These are phyloP conservation scores for Tipula unca DNA, from an alignment of 2,888 invertebrate genomes.

Conservation along the genomic window DNA sequence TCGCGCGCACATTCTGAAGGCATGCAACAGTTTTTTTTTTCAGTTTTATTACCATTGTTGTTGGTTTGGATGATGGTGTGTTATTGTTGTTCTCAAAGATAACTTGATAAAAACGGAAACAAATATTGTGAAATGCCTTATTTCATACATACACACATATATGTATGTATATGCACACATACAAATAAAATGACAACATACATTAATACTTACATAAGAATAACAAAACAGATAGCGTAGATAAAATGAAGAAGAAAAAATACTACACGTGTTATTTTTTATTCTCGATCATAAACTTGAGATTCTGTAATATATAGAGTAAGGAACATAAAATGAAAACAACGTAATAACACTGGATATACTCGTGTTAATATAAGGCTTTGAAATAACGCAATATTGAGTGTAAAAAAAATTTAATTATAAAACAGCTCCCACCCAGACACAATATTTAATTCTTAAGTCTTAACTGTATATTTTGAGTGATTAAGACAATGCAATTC, in stretches of 20 bases:
- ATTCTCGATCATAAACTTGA: neutral
- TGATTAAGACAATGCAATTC: neutral
- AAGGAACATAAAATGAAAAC: too few relatives aligned
- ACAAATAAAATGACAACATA: neutral
- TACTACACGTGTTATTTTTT: neutral
- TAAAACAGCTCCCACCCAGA: neutral
- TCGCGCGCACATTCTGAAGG: neutral
- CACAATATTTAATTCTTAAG: neutral
- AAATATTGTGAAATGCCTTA: neutral
- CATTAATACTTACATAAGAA: neutral
- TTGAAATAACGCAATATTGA: too few relatives aligned
- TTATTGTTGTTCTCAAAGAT: neutral
- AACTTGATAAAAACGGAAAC: neutral
- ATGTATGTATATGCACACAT: neutral
- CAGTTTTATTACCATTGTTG: neutral
- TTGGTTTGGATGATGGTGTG: neutral
- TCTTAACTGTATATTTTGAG: neutral
- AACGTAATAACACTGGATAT: too few relatives aligned
- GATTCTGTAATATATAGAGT: neutral
- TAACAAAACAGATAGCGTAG: neutral
- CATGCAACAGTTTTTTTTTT: conserved; percentile 1
- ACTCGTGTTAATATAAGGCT: too few relatives aligned
- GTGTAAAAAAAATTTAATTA: neutral
- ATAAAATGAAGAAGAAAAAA: neutral
- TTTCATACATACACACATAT: neutral